These are phyloP conservation scores for Protonemura montana DNA, from an alignment of 2,888 invertebrate genomes.

Conservation along the genomic window DNA sequence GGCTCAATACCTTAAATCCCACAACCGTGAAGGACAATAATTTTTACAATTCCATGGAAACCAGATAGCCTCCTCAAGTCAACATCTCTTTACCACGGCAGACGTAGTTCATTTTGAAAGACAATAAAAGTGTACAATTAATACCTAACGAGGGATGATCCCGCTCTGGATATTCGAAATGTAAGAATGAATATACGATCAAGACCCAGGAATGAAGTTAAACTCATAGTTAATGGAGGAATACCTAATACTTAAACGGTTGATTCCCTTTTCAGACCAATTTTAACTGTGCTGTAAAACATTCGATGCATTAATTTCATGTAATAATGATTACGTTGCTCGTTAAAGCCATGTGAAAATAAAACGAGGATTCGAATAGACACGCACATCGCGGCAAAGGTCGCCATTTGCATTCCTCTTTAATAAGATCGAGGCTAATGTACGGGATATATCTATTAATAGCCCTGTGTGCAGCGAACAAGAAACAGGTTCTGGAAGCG, in stretches of 20 bases:
- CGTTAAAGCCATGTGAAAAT: background rate
- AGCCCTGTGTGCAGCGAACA: background rate
- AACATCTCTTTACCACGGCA: background rate
- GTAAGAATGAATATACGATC: background rate
- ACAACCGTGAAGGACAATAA: slow-evolving; percentile 23
- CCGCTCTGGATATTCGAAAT: too few relatives aligned
- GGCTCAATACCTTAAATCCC: background rate
- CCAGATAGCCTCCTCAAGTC: background rate
- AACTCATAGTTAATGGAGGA: background rate
- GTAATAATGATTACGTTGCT: background rate
- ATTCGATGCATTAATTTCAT: slow-evolving; percentile 1
- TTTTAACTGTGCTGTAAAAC: slow-evolving; percentile 7
- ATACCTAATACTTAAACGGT: background rate
- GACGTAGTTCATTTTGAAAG: background rate
- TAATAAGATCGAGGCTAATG: slow-evolving; percentile 37
- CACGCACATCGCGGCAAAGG: slow-evolving; percentile 1
- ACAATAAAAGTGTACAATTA: background rate
- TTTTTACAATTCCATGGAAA: slow-evolving; percentile 12
- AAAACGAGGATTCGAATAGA: background rate
- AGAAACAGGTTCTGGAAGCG: slow-evolving; percentile 40
- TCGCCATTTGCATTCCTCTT: slow-evolving; percentile 38
- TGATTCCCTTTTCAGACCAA: background rate
- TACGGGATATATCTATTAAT: slow-evolving; percentile 40
- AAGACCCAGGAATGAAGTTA: background rate
- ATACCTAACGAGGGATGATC: background rate